Base-by-base conservation (phyloP, 2,113 vertebrate species). In the Nestor notabilis region DNA sequence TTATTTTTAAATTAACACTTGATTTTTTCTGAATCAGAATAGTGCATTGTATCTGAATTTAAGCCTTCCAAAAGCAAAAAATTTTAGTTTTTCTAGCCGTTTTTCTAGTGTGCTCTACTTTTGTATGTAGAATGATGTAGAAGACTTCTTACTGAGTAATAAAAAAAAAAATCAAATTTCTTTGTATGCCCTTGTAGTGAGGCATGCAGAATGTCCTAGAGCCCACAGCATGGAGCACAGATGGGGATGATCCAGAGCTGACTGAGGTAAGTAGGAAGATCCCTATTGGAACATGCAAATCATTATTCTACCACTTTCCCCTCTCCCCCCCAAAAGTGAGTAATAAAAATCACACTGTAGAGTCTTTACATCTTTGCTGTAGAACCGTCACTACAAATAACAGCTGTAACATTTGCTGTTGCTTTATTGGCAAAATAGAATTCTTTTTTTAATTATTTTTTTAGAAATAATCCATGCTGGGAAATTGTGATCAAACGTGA, bases 401-500 rank as follows among this genome's bases (percentile, higher is more conserved):
- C 14, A 35, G 10, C 50, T 69, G 43, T 23, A 10, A 23, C 82
- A 50, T 89, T 82, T 65, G 39, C 18, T 81, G 23, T 15, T 50
- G 24, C 60, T 80, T 91, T 72, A 33, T 82, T 90, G 60, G 29
- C 16, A 87, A 82, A 71, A 89, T 60, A 80, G 46, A 79, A 90
- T 21, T 83, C 47, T 27, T 77, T 7, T 39, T 46, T 17, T 46
- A 24, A 37, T 74, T 90, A 5, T 29, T 71, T 66, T 90, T 65
- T 52, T 46, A 64, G 56, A 89, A 83, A 64, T 39, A 83, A 75
- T 71, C 71, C 37, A 46, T 24, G 33, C 11, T 52, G 94, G 97
- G 94, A 12, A 87, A 20, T 35, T 83, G 64, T 43, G 95, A 90
- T 98, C 89, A 98, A 98, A 97, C 91, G 61, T 96, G 96, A 95